phyloP scores from a whole-genome alignment of 2,888 invertebrate species.

The Mycalesis mineus region DNA sequence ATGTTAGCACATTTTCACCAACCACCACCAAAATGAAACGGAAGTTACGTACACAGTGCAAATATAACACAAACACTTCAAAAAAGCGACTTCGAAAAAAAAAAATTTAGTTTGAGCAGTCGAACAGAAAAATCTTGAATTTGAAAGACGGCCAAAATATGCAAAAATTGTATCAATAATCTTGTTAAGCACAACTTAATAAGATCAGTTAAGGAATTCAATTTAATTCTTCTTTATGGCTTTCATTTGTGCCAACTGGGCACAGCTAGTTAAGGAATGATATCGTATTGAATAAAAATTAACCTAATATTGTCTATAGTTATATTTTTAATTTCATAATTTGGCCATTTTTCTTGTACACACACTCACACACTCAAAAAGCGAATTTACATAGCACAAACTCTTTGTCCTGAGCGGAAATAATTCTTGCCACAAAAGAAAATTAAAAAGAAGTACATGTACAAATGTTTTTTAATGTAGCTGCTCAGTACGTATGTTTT shows the following conservation, averaged over 20 bases:
- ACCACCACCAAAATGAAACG: constrained; percentile 70
- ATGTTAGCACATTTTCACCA: constrained; percentile 79
- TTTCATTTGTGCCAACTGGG: too few relatives aligned
- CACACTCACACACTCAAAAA: constrained; percentile 18
- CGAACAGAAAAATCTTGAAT: constrained; percentile 2
- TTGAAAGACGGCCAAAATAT: constrained; percentile 19
- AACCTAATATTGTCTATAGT: too few relatives aligned
- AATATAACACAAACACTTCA: constrained; percentile 24
- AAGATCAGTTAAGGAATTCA: too few relatives aligned
- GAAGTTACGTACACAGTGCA: constrained; percentile 33
- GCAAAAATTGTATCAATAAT: not conserved
- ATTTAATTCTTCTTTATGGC: too few relatives aligned
- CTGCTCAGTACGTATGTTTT: too few relatives aligned
- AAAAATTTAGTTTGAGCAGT: constrained; percentile 9
- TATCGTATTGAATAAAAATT: too few relatives aligned
- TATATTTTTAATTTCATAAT: not conserved
- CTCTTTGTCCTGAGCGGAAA: constrained; percentile 28
- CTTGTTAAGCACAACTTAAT: too few relatives aligned
- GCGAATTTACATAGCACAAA: constrained; percentile 28
- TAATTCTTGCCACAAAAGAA: constrained; percentile 6
- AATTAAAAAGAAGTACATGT: too few relatives aligned
- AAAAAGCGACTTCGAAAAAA: constrained; percentile 26
- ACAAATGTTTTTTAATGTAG: too few relatives aligned
- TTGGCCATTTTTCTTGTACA: constrained; percentile 22
- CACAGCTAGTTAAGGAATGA: too few relatives aligned